These are phyloP conservation scores for Capromys pilorides DNA, from an alignment of 2,797 vertebrate species.

Conservation along the genomic window DNA sequence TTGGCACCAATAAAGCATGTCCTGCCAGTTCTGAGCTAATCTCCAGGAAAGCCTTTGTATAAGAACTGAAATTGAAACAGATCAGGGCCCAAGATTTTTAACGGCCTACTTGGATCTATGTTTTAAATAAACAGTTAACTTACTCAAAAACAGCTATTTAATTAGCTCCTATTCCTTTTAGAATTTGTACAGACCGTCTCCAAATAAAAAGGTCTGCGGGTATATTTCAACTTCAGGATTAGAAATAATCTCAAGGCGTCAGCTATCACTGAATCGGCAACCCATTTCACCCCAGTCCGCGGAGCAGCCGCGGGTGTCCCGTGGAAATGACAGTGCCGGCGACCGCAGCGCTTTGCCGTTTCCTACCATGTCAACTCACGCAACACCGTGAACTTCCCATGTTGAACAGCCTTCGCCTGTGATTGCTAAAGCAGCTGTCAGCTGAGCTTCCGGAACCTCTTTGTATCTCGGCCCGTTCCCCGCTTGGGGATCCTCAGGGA, in stretches of 20 bases:
- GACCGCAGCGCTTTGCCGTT: not conserved
- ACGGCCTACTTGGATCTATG: constrained; percentile 34
- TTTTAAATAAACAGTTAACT: constrained; percentile 57
- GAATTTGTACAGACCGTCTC: not conserved
- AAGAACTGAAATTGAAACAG: constrained; percentile 69
- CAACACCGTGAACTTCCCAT: constrained; percentile 53
- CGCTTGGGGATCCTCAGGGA: constrained; percentile 62
- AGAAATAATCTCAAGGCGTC: not conserved
- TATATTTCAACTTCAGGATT: constrained; percentile 25
- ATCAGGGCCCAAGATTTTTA: constrained; percentile 55
- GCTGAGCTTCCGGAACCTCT: constrained; percentile 57
- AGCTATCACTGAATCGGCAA: not conserved
- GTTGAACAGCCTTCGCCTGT: not conserved
- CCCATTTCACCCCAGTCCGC: not conserved
- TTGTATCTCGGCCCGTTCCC: constrained; percentile 56
- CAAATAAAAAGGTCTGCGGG: constrained; percentile 4
- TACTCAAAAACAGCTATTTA: constrained; percentile 37
- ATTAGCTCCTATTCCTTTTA: constrained; percentile 35
- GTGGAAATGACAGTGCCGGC: constrained; percentile 7
- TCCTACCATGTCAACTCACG: constrained; percentile 26
- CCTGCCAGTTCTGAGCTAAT: constrained; percentile 78
- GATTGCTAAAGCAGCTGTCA: constrained; percentile 72
- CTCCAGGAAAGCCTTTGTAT: constrained; percentile 77
- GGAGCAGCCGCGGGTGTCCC: not conserved
- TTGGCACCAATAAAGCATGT: constrained; percentile 68